These are phyloP conservation scores for Heterodera schachtii DNA, from an alignment of 1,140 invertebrate species.

Conservation along the genomic window DNA sequence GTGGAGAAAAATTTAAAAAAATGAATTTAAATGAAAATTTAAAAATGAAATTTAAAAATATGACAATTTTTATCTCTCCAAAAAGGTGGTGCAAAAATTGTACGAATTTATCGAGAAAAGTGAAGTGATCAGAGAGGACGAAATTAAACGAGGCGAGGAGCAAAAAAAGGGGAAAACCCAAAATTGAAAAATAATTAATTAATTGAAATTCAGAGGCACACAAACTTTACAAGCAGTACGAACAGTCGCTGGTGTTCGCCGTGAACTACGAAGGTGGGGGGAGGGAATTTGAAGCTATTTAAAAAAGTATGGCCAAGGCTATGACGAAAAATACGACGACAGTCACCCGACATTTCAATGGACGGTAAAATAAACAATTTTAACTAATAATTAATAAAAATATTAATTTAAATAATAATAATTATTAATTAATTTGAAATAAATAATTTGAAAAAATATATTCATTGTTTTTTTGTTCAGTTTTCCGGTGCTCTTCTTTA, in stretches of 20 bases:
- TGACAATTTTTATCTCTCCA: constrained; percentile 43
- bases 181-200: neutral
- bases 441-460: too few relatives aligned
- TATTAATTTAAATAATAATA: too few relatives aligned
- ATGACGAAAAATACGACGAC: constrained; percentile 75
- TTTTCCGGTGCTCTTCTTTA: constrained; percentile 80
- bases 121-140: constrained; percentile 77
- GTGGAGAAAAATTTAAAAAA: constrained; percentile 43
- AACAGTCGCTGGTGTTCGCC: constrained; percentile 76
- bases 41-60: too few relatives aligned
- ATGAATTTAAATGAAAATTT: neutral
- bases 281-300: neutral
- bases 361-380: constrained; percentile 67
- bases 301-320: constrained; percentile 68
- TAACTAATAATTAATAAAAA: too few relatives aligned
- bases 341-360: constrained; percentile 71
- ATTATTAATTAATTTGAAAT: too few relatives aligned
- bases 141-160: constrained; percentile 70
- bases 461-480: constrained; percentile 1
- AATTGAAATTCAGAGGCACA: constrained; percentile 68
- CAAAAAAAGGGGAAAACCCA: neutral
- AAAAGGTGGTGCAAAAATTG: constrained; percentile 47
- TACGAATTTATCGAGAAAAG: constrained; percentile 69
- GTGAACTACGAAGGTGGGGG: constrained; percentile 72
- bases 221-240: constrained; percentile 77